Evolutionary conservation across 2,888 invertebrate genomes (phyloP), one percentile per base, ranked within the genome.

Genomic region (Stomorhina lunata): DNA sequence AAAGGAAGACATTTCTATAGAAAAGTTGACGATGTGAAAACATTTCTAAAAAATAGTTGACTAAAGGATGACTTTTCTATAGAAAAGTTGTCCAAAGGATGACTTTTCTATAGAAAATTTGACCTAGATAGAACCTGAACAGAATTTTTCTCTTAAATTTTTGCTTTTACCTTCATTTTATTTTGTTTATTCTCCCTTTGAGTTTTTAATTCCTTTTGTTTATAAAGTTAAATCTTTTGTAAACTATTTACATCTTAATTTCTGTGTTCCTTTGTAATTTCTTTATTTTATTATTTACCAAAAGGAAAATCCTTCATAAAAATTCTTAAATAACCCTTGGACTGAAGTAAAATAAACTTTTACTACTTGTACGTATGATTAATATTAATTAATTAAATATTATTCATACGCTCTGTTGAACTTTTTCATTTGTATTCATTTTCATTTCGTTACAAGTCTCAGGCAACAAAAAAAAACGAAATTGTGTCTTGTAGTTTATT

Each of bases 371-470:
- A 34, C 12, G 65, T 78, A 78, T 81, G 50, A 78, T 73, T 65
- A 69, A 78, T 69, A 57, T 81, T 78, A 78, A 73, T 69, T 78
- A 69, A 73, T 69, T 69, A 50, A n/a, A 78, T 78, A 57, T 48
- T 66, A 50, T 43, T 77, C 29, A 76, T 71, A 72, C 72, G 72
- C 59, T 40, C 5, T 12, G 37, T 2, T 57, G 29, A 50, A 43
- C 50, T 1, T 22, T 25, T 61, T 50, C 22, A 34, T 22, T 6
- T 15, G 43, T 17, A 32, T n/a, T n/a, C 48, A 20, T 32, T 61
- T 53, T 10, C 6, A 34, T 25, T 32, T 22, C 17, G 6, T n/a
- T 43, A 10, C 27, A 17, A 48, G n/a, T n/a, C n/a, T n/a, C n/a
- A 17, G 34, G 37, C 43, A 57, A n/a, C 17, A 15, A 29, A 50